These are phyloP conservation scores for Ormia ochracea DNA, from an alignment of 2,888 invertebrate genomes.

Conservation along the genomic window DNA sequence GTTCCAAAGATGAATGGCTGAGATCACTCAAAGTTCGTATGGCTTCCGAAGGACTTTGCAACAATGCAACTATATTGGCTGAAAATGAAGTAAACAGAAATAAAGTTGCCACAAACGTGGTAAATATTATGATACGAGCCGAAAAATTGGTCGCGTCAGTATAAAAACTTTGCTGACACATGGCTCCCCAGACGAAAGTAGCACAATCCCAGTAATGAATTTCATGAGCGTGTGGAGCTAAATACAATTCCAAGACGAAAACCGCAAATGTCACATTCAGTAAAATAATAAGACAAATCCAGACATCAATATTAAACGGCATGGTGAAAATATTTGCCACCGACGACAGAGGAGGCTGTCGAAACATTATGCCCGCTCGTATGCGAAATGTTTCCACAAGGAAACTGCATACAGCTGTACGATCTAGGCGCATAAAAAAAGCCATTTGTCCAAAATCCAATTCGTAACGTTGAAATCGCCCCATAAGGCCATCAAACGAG, in stretches of 20 bases:
- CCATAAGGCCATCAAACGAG: conserved; percentile 80
- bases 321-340: conserved; percentile 81
- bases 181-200: conserved; percentile 79
- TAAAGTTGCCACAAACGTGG: conserved; percentile 79
- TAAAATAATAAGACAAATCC: conserved; percentile 76
- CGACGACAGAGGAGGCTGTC: conserved; percentile 81
- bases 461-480: conserved; percentile 79
- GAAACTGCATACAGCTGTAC: conserved; percentile 78
- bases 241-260: conserved; percentile 69
- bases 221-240: conserved; percentile 67
- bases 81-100: conserved; percentile 82
- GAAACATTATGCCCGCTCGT: conserved; percentile 80
- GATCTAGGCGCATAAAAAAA: conserved; percentile 80
- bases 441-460: conserved; percentile 79
- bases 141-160: conserved; percentile 77
- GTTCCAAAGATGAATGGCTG: conserved; percentile 78
- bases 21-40: conserved; percentile 79
- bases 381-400: conserved; percentile 78
- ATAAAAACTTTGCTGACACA: conserved; percentile 81
- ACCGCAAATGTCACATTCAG: conserved; percentile 69
- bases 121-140: conserved; percentile 79
- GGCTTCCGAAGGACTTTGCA: conserved; percentile 81
- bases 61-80: conserved; percentile 81
- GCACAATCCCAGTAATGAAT: conserved; percentile 77
- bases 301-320: conserved; percentile 80